Evolutionary conservation across 2,113 vertebrate genomes (phyloP), one percentile per base, ranked within the genome.

Genomic region (Hippocampus guttulatus): DNA sequence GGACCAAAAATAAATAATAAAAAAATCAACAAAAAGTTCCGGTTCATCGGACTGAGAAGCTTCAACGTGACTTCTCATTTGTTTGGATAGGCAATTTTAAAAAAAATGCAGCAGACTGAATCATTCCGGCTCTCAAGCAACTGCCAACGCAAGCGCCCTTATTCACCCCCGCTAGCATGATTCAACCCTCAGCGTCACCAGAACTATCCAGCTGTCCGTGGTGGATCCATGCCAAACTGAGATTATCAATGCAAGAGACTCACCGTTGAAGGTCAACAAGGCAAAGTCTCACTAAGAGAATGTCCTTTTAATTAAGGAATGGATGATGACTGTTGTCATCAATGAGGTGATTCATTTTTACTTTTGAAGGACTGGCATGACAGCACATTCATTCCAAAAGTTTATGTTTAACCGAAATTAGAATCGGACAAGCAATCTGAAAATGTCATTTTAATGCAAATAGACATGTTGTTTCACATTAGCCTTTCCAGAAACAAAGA

Each of bases 121-220:
- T 68, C 63, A 68, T 86, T 86, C 79, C 75, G 66, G 80, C 76
- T 75, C 45, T 38, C 60, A 66, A 78, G 67, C 69, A 77, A 79
- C 79, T 84, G 79, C 83, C 82, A 81, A 15, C 64, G 69, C 69
- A 55, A 67, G 47, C 68, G 51, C 63, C 38, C 74, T 83, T 80
- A 67, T 64, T 76, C 74, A 70, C 73, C 82, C 30, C 72, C 45
- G 67, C 47, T 49, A 80, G 74, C 80, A 76, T 81, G 81, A 84
- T 80, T 87, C 85, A 84, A 83, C 82, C 79, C 75, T 55, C 68
- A 70, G 81, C 71, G 75, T 84, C 70, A 72, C 23, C 33, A 73
- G 64, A 80, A 77, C 78, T 62, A 81, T 76, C 85, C 79, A 73
- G 75, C 84, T 80, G 74, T 75, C 71, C 49, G 69, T 67, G 60